Base-by-base conservation (phyloP, 2,113 vertebrate species). In the Nothobranchius furzeri region DNA sequence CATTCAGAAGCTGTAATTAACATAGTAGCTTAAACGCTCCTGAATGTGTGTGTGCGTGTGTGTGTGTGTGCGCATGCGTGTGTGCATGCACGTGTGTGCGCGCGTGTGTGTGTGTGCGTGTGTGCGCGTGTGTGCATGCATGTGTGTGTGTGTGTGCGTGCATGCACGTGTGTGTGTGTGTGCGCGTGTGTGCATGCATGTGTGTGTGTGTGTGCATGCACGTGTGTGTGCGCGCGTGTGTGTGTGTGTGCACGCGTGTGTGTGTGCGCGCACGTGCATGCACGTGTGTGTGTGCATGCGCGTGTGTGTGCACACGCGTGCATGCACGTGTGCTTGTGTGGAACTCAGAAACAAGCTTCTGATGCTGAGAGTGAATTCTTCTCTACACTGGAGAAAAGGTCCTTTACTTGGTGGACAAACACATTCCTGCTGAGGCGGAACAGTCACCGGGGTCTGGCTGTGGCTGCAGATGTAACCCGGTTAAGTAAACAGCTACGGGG, bases 401-500 rank as follows among this genome's bases (percentile, higher is more conserved):
- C 12, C 17, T 20, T 64, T 49, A 48, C 60, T 14, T 1, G 6
- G 46, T 46, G 51, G 25, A 24, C 25, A 70, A 55, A 55, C 1
- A 0, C 14, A 8, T 65, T 37, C 30, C 10, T 6, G 2, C 11
- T 11, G 58, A 2, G 6, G 47, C 5, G 0, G 47, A 42, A 42
- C 10, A 4, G 7, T 42, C 10, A 42, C 30, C 4, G 4, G 30
- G 30, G 30, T 42, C 40, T 11, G 10, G 8, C 7, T 42, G 10
- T 4, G 17, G 20, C 68, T 54, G 49, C 36, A 35, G 40, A 51
- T 69, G 57, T 51, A 35, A 54, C 51, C 55, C 24, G 7, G 35
- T 64, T 17, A 14, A 59, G 52, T 64, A 45, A 71, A 59, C 13
- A 66, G 56, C 67, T 12, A 42, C 60, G 20, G 12, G 3, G 30